Evolutionary conservation across 2,888 invertebrate genomes (phyloP), one percentile per base, ranked within the genome.

Genomic region (Pristionchus fissidentatus): DNA sequence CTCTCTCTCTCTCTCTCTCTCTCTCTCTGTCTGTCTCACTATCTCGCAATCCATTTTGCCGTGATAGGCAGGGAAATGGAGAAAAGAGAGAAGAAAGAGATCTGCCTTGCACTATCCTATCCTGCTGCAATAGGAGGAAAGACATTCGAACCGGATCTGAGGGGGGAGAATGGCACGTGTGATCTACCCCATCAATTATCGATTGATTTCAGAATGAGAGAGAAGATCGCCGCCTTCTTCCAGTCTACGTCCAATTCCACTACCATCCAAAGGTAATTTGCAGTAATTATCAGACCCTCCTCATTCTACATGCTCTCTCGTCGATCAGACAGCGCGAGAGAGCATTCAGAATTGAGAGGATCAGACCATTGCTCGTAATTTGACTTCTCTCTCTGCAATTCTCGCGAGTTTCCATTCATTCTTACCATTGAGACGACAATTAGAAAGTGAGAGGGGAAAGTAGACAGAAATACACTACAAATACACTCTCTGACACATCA

Each of bases 221-320:
- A 29, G 88, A 87, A 78, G 88, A 90, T 75, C 88, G 89, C 38
- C 87, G 88, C 32, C 86, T 89, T 13, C 86, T 89, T 26, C 89
- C 89, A 15, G 84, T 89, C 38, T 88, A 87, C 70, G 85, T 85
- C 52, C 89, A 88, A 79, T 90, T 91, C 66, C 91, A 92, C 83
- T 88, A 89, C 81, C 88, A 89, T 57, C 86, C 90, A 10, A 86
- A 86, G 78, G 78, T 78, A 55, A 75, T 43, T 46, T 35, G 35
- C 29, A 35, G 32, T 35, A 55, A 43, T 41, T 29, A 62, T 75
- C 15, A 1, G 49, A 62, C 15, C 15, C 32, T 32, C 62, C 29
- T 4, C 15, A 0, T 26, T 77, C 75, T 49, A 29, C 19, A 3
- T 73, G n/a, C 41, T 73, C 46, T 46, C 35, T 46, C 29, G 1